These are phyloP conservation scores for Sylvilagus bachmani DNA, from an alignment of 2,113 vertebrate species.

Conservation along the genomic window DNA sequence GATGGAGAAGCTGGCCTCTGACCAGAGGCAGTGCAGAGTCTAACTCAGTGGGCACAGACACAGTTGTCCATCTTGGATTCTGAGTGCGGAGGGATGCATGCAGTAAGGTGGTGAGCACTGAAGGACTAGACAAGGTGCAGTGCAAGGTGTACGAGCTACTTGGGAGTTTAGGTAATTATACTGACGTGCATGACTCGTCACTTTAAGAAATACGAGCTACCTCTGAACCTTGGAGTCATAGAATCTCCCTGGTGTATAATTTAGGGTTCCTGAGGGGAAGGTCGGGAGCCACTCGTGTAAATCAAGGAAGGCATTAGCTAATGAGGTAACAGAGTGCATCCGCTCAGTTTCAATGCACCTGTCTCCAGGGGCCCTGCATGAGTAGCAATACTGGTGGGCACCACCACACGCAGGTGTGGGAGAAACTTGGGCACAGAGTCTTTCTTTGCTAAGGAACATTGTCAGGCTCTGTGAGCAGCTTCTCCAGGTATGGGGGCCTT, in stretches of 20 bases:
- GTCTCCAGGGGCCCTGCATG: slow-evolving; percentile 20
- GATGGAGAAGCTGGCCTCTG: not conserved
- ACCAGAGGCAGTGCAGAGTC: not conserved
- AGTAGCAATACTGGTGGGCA: slow-evolving; percentile 7
- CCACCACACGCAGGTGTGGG: not conserved
- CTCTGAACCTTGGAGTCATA: slow-evolving; percentile 72
- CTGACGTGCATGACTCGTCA: slow-evolving; percentile 67
- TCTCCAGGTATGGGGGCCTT: not conserved
- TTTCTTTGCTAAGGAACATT: not conserved
- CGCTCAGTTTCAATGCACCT: slow-evolving; percentile 50
- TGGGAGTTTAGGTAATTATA: slow-evolving; percentile 62
- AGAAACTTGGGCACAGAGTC: not conserved
- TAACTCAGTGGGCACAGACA: not conserved
- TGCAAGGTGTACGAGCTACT: slow-evolving; percentile 41
- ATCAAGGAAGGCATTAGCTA: slow-evolving; percentile 78
- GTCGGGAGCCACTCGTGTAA: slow-evolving; percentile 71
- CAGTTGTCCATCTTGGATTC: not conserved
- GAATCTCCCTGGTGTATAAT: slow-evolving; percentile 71
- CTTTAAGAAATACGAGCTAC: slow-evolving; percentile 68
- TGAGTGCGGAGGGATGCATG: not conserved
- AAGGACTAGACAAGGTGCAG: not conserved
- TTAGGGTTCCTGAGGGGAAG: slow-evolving; percentile 67
- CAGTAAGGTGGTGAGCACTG: not conserved
- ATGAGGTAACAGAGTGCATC: slow-evolving; percentile 61
- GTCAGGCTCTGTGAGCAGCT: not conserved